Conservation (phyloP, 2,113 vertebrate genomes). For the Pomatorhinus ruficollis region DNA sequence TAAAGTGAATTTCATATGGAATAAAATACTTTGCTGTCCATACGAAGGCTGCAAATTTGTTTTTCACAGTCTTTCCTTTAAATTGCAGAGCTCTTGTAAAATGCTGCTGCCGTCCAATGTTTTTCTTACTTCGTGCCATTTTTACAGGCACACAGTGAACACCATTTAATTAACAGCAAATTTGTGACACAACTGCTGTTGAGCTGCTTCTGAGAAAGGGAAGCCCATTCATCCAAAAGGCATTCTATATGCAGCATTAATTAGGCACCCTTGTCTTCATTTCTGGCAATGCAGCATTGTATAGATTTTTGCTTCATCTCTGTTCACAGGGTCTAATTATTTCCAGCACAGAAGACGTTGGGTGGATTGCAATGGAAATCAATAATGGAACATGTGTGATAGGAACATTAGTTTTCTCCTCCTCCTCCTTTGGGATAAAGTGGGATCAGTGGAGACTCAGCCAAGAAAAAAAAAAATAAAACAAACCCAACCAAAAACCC, state of each 20-base stretch:
- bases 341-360: conserved; percentile 48
- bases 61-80: conserved; percentile 15
- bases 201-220: conserved; percentile 57
- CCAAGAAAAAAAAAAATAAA: not conserved
- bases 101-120: not conserved
- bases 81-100: conserved; percentile 41
- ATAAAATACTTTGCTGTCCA: not conserved
- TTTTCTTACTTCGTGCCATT: not conserved
- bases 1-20: not conserved
- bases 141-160: conserved; percentile 55
- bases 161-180: conserved; percentile 71
- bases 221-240: conserved; percentile 70
- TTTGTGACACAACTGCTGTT: conserved; percentile 48
- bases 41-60: not conserved
- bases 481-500: not conserved
- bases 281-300: conserved; percentile 45
- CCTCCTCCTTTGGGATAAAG: not conserved
- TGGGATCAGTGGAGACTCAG: not conserved
- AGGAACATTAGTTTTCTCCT: conserved; percentile 31
- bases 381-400: conserved; percentile 28
- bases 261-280: conserved; percentile 69
- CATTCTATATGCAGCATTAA: conserved; percentile 71
- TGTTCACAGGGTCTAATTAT: conserved; percentile 67
- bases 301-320: conserved; percentile 69
- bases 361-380: conserved; percentile 53